These are phyloP conservation scores for Metacarcinus magister DNA, from an alignment of 2,888 invertebrate species.

Conservation along the genomic window DNA sequence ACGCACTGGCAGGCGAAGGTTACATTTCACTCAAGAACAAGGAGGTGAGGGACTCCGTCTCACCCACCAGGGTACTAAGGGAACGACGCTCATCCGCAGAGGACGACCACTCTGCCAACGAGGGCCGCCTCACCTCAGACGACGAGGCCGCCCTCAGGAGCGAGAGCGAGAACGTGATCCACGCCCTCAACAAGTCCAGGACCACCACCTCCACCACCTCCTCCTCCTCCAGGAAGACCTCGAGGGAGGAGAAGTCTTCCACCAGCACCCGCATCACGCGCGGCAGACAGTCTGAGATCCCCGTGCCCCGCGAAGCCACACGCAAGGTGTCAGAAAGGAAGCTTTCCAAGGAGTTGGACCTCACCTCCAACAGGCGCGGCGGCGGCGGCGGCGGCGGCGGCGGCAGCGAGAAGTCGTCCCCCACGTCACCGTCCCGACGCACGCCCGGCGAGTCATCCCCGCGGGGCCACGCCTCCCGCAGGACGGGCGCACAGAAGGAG, in stretches of 20 bases:
- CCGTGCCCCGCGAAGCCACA: constrained; percentile 71
- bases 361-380: constrained; percentile 42
- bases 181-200: constrained; percentile 60
- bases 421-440: constrained; percentile 77
- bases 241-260: constrained; percentile 62
- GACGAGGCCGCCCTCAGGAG: constrained; percentile 76
- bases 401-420: constrained; percentile 73
- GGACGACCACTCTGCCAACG: constrained; percentile 71
- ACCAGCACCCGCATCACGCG: constrained; percentile 43
- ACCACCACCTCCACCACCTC: constrained; percentile 57
- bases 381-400: constrained; percentile 47
- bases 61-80: constrained; percentile 77
- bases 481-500: constrained; percentile 76
- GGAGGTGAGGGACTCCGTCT: constrained; percentile 82
- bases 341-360: constrained; percentile 75
- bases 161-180: constrained; percentile 74
- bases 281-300: constrained; percentile 74
- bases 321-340: constrained; percentile 76
- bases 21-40: constrained; percentile 82
- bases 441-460: constrained; percentile 72
- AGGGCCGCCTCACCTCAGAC: constrained; percentile 79
- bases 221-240: constrained; percentile 66
- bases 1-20: constrained; percentile 80
- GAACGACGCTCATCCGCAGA: constrained; percentile 75
- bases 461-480: constrained; percentile 63